Base-by-base conservation (phyloP, 1,140 invertebrate genomes). In the Pantala flavescens region DNA sequence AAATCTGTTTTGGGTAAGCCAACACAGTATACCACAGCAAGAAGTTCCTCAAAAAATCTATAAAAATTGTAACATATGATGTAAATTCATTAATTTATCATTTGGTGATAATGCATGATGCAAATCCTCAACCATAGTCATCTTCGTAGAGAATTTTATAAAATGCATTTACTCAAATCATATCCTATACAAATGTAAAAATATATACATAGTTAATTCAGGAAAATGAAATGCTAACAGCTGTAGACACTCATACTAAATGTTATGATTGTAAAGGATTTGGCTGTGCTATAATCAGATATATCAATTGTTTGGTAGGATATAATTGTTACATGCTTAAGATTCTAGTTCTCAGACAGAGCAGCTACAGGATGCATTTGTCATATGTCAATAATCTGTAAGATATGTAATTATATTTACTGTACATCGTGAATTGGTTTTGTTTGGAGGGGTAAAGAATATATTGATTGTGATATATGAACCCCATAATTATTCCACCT, bases 41-140 rank as follows among this genome's bases (percentile, higher is more conserved):
- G 49, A 63, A 63, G 49, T 63, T 63, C 49, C 49, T 63, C n/a
- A 63, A 63, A 36, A 16, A 63, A 21, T 63, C 49, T 63, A 63
- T 21, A 63, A 19, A 63, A 63, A 36, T 9, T 63, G 49, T 63
- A 63, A 63, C 3, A 63, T 63, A 63, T 12, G n/a, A 63, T 21
- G n/a, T 19, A 63, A 7, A 63, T 63, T 16, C 12, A 21, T 63
- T 63, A 63, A 63, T 63, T 16, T 19, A 21, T 63, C 49, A 63
- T 63, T 63, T 16, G 49, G 12, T 63, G 49, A 63, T 1, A 63
- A 19, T 63, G 49, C 49, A 63, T 63, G 12, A 16, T 7, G 49
- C 49, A 63, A 63, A 19, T 63, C n/a, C n/a, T 63, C 49, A 63
- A 5, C 49, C 49, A 63, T 63, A 63, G 49, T 21, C 49, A 63